phyloP scores from a whole-genome alignment of 2,888 invertebrate genomes.

The Melieria omissa region DNA sequence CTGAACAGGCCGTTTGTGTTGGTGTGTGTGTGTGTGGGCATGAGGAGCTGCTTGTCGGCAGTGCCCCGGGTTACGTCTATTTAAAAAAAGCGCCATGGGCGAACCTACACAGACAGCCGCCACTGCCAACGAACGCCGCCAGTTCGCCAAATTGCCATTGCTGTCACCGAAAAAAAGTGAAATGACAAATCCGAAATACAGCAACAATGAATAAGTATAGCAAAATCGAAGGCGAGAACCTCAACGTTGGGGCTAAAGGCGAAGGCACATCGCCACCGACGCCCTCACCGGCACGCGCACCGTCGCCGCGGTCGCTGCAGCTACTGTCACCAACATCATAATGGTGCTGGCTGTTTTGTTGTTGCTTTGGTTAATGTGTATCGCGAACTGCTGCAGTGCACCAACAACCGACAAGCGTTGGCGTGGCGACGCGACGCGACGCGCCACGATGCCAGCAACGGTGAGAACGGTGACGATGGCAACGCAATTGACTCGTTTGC shows the following conservation, averaged over 20 bases:
- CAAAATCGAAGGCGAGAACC: conserved; percentile 18
- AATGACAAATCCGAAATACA: conserved; percentile 23
- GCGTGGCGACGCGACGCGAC: too few species aligned
- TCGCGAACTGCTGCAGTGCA: too few species aligned
- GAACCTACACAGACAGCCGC: conserved; percentile 16
- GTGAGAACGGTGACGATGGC: conserved; percentile 24
- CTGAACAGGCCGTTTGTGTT: background rate
- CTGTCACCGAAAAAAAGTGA: conserved; percentile 10
- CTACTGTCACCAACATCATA: too few species aligned
- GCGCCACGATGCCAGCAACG: too few species aligned
- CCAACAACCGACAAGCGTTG: too few species aligned
- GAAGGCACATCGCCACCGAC: conserved; percentile 3
- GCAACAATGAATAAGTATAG: conserved; percentile 18
- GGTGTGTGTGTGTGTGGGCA: conserved; percentile 20
- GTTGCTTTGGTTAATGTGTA: conserved; percentile 21
- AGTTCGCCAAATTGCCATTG: background rate
- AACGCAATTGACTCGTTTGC: conserved; percentile 57
- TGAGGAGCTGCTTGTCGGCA: background rate
- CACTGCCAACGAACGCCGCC: background rate
- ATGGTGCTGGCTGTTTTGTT: background rate
- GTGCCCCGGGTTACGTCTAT: conserved; percentile 43
- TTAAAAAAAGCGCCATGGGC: conserved; percentile 36
- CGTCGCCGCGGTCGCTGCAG: background rate
- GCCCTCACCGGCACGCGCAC: background rate
- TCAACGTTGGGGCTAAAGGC: conserved; percentile 28